Evolutionary conservation across 2,888 invertebrate genomes (phyloP).

Genomic region (Isoperla grammatica): DNA sequence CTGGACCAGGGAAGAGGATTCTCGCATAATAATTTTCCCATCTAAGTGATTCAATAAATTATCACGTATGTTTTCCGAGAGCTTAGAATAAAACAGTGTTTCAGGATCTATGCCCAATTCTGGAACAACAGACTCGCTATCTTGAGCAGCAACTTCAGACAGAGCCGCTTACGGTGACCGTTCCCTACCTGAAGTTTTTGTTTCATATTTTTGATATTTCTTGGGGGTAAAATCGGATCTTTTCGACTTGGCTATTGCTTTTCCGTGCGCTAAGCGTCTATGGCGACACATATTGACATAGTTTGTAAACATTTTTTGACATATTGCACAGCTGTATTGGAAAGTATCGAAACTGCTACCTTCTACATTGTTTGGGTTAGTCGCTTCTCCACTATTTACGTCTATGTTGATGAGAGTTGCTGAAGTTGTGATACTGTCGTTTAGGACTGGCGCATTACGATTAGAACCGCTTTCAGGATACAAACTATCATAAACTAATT

Average conservation of each 20-base stretch:
- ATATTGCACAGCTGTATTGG: constrained; percentile 41
- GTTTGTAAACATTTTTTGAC: constrained; percentile 42
- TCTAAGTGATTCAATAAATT: constrained; percentile 79
- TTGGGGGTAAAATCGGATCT: neutral
- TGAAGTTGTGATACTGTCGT: neutral
- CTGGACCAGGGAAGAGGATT: no score
- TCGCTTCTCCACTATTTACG: neutral
- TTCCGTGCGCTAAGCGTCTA: constrained; percentile 40
- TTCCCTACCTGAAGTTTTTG: neutral
- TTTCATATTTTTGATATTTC: neutral
- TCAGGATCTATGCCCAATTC: constrained; percentile 32
- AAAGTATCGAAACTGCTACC: constrained; percentile 25
- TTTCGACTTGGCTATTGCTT: constrained; percentile 19
- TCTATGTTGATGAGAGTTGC: neutral
- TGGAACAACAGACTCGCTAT: no score
- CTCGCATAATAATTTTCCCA: constrained; percentile 54
- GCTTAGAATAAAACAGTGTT: constrained; percentile 65
- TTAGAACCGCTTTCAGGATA: neutral
- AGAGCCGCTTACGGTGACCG: neutral
- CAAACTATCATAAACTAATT: neutral
- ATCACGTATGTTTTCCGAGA: constrained; percentile 77
- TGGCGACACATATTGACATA: constrained; percentile 45
- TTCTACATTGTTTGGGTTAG: neutral
- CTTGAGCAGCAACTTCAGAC: no score
- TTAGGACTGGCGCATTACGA: neutral